Base-by-base conservation (phyloP, 2,113 vertebrate genomes). In the Hepsetus odoe region DNA sequence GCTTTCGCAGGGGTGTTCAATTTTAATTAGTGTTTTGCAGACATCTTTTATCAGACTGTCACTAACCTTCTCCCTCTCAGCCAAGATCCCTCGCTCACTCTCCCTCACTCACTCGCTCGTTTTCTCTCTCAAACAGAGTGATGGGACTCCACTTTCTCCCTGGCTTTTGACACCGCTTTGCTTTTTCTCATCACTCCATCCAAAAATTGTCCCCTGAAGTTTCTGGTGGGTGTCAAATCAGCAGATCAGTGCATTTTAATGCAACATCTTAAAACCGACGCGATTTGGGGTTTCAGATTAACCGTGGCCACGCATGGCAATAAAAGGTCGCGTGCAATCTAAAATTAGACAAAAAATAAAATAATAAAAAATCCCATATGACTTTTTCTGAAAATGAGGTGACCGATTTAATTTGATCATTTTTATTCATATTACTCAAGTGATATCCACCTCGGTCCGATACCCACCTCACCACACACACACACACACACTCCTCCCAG, bases 1-100 rank as follows among this genome's bases (percentile, higher is more conserved):
- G 88, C 87, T 84, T 90, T 89, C 86, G 85, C 83, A 55, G 84
- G 82, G 87, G 88, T 90, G 88, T 92, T 93, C 87, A 90, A 86
- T 92, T 93, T 92, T 92, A 93, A 93, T 92, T 91, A 90, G 87
- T 88, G 88, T 91, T 90, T 91, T 90, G 85, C 82, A 92, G 90
- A 91, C 89, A 91, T 91, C 88, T 91, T 92, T 91, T 90, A 90
- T 92, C 89, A 88, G 88, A 89, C 90, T 92, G 92, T 90, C 89
- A 89, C 89, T 90, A 88, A 91, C 89, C 87, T 88, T 80, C 79
- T 42, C 76, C 74, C 80, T 30, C 76, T 72, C 66, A 71, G 51
- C 59, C 14, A n/a, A 42, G 42, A 55, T 42, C 55, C 66, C 73
- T 65, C 59, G 69, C 72, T 59, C 56, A 65, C 72, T 64, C 56